phyloP scores from a whole-genome alignment of 2,888 invertebrate species.

The Pseudanteris insignis region DNA sequence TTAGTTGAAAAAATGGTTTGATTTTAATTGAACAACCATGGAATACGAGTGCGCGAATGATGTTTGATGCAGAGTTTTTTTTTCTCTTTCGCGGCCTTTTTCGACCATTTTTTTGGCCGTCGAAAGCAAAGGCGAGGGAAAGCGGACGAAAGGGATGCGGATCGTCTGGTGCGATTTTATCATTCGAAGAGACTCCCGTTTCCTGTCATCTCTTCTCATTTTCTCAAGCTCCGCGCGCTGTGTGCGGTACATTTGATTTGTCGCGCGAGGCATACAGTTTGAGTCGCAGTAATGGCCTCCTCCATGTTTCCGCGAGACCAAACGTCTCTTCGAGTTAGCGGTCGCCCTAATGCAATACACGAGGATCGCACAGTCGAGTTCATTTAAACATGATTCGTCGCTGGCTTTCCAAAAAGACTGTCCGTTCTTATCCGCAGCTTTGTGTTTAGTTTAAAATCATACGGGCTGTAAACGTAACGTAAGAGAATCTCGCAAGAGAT shows the following conservation, averaged over 20 bases:
- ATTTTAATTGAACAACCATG: conserved; percentile 28
- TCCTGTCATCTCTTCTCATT: conserved; percentile 33
- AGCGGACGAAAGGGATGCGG: conserved; percentile 35
- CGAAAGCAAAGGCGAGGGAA: conserved; percentile 7
- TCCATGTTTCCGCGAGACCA: conserved; percentile 53
- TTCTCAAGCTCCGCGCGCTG: conserved; percentile 40
- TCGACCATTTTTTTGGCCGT: conserved; percentile 4
- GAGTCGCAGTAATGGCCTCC: conserved; percentile 57
- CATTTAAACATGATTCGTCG: conserved; percentile 49
- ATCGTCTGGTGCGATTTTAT: conserved; percentile 51
- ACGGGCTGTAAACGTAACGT: conserved; percentile 45
- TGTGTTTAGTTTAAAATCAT: conserved; percentile 51
- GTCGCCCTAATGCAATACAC: conserved; percentile 51
- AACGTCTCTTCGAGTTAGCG: conserved; percentile 54
- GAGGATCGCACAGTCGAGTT: conserved; percentile 51
- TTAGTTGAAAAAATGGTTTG: conserved; percentile 19
- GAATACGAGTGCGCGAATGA: conserved; percentile 8
- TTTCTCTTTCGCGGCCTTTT: conserved; percentile 18
- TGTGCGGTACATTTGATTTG: conserved; percentile 60
- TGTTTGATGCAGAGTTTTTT: conserved; percentile 11
- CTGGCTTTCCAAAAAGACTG: conserved; percentile 39
- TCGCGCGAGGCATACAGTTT: conserved; percentile 54
- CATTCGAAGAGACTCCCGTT: conserved; percentile 46
- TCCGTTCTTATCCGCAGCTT: conserved; percentile 46
- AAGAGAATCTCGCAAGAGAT: conserved; percentile 42